A percentile compares a stretch with the other conserved stretches of the same genome.
Evolutionary conservation across 1,140 invertebrate species (phyloP).

Genomic region (Neotoxoptera formosana): DNA sequence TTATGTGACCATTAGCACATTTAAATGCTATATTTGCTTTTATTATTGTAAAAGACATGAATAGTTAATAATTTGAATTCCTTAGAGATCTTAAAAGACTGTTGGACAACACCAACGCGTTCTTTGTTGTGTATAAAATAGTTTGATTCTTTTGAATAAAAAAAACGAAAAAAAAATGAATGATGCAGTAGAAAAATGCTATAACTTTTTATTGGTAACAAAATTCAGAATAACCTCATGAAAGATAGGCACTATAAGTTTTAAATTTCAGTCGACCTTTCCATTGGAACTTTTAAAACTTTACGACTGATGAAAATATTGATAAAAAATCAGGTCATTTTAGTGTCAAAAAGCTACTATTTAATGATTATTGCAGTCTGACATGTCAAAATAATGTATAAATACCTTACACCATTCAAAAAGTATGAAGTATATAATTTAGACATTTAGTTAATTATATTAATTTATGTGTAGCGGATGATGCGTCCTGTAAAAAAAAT

Average conservation of each 20-base stretch:
- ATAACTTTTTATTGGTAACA: slow-evolving; percentile 28
- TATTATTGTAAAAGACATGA: background rate
- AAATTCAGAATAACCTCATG: slow-evolving; percentile 26
- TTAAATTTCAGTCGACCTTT: slow-evolving; percentile 23
- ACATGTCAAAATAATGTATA: background rate
- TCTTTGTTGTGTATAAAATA: slow-evolving; percentile 9
- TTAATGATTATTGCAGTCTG: background rate
- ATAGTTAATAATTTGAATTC: background rate
- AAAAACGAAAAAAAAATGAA: background rate
- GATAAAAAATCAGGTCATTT: background rate
- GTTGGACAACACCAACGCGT: background rate
- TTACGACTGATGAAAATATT: background rate
- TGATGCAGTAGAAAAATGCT: background rate
- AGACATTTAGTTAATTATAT: background rate
- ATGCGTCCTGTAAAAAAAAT: background rate
- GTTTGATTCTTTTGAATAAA: slow-evolving; percentile 2
- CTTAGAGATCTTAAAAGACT: background rate
- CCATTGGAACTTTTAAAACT: slow-evolving; percentile 24
- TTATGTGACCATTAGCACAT: background rate
- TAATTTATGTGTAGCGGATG: background rate
- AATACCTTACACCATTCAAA: background rate
- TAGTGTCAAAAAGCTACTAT: background rate
- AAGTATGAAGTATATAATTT: background rate
- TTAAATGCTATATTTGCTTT: background rate
- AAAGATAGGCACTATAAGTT: slow-evolving; percentile 40